Evolutionary conservation across 1,140 invertebrate genomes (phyloP).

Genomic region (Bombus impatiens): DNA sequence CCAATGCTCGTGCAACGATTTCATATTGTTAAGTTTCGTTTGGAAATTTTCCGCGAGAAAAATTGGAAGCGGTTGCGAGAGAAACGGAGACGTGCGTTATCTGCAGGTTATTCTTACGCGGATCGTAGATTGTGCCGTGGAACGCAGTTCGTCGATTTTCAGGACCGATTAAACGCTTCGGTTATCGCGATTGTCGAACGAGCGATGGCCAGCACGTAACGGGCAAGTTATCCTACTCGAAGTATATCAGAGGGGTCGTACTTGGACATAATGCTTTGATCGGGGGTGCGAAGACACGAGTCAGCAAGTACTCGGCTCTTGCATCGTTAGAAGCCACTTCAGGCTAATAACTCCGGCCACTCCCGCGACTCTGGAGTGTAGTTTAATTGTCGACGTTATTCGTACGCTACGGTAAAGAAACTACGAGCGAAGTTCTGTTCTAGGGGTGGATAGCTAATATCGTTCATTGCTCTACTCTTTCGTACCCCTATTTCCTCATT

Average conservation of each 20-base stretch:
- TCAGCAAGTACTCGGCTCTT: conserved; percentile 59
- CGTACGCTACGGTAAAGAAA: conserved; percentile 23
- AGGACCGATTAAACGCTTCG: conserved; percentile 58
- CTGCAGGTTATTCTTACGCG: background rate
- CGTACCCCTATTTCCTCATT: background rate
- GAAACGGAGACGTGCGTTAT: too few species aligned
- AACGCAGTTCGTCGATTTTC: conserved; percentile 49
- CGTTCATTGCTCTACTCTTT: background rate
- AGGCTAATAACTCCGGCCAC: conserved; percentile 55
- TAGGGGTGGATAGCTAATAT: background rate
- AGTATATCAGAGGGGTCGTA: conserved; percentile 44
- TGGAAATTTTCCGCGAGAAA: too few species aligned
- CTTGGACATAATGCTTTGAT: conserved; percentile 63
- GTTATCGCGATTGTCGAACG: conserved; percentile 38
- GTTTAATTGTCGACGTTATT: conserved; percentile 41
- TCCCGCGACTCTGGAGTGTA: conserved; percentile 20
- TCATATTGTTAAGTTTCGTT: background rate
- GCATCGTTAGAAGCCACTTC: conserved; percentile 55
- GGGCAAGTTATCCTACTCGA: conserved; percentile 58
- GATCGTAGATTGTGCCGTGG: conserved; percentile 13
- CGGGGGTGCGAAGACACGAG: conserved; percentile 62
- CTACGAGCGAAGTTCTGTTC: conserved; percentile 9
- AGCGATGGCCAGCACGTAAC: conserved; percentile 37
- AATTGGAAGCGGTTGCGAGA: background rate
- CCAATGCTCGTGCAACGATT: background rate